Conservation (phyloP, 2,888 invertebrate species). For the Carterocephalus palaemon region DNA sequence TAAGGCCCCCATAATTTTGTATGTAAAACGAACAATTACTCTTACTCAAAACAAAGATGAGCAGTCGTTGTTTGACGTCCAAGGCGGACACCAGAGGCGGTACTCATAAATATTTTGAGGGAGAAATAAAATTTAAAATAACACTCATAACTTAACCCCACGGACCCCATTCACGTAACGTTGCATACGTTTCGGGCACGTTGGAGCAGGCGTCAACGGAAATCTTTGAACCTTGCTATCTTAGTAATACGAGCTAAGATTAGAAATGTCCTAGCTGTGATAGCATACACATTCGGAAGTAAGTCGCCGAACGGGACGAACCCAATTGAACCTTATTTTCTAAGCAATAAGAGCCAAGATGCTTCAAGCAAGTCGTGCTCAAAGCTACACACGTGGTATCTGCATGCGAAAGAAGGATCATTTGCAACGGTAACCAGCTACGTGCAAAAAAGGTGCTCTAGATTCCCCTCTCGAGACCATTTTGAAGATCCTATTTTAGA, state of each 20-base stretch:
- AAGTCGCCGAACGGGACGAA: background rate
- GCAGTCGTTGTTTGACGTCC: conserved; percentile 36
- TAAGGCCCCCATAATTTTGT: conserved; percentile 18
- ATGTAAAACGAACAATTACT: conserved; percentile 25
- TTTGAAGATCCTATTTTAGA: conserved; percentile 20
- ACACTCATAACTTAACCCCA: conserved; percentile 61
- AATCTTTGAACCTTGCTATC: conserved; percentile 8
- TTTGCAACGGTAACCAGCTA: conserved; percentile 25
- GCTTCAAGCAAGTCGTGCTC: background rate
- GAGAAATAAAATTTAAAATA: conserved; percentile 64
- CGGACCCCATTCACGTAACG: conserved; percentile 45
- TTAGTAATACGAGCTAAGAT: conserved; percentile 6
- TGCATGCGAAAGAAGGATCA: conserved; percentile 23
- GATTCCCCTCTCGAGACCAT: conserved; percentile 17
- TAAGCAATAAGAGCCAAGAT: conserved; percentile 1
- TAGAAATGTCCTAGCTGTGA: too few species aligned
- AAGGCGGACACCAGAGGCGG: conserved; percentile 48
- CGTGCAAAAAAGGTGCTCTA: conserved; percentile 23
- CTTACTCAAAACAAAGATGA: conserved; percentile 50
- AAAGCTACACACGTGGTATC: conserved; percentile 15
- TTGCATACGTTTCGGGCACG: conserved; percentile 15
- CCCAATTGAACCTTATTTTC: background rate
- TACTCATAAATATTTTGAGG: conserved; percentile 40
- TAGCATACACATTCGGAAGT: background rate
- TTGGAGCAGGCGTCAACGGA: conserved; percentile 4